A percentile compares a stretch with the other conserved stretches of the same genome.
Conservation (phyloP, 2,113 vertebrate species). For the Trinectes maculatus region DNA sequence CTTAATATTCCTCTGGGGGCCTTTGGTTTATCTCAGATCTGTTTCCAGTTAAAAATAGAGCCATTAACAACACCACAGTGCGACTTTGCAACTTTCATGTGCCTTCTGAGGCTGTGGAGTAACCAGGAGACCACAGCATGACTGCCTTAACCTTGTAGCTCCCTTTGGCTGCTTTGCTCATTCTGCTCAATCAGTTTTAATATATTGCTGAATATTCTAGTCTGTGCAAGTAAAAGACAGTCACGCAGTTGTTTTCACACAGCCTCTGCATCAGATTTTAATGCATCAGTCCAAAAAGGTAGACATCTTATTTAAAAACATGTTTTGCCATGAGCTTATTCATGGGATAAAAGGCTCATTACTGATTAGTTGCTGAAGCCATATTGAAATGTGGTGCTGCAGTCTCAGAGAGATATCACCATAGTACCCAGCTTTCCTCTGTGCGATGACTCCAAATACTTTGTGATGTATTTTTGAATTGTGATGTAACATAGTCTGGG, state of each 20-base stretch:
- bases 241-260: no score
- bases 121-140: no score
- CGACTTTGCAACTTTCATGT: no score
- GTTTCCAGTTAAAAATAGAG: background rate
- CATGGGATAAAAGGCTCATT: background rate
- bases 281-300: no score
- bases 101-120: background rate
- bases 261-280: no score
- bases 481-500: background rate
- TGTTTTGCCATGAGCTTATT: no score
- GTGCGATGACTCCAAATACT: constrained; percentile 5
- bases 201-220: constrained; percentile 2
- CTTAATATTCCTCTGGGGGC: no score
- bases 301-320: no score
- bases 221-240: no score
- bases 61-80: no score
- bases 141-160: background rate
- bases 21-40: background rate
- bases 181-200: constrained; percentile 2
- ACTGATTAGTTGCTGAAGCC: background rate
- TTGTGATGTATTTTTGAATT: constrained; percentile 4
- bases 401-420: background rate
- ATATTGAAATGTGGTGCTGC: no score
- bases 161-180: background rate
- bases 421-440: background rate